Conservation (phyloP, 2,888 invertebrate species). For the Caenorhabditis sp. region DNA sequence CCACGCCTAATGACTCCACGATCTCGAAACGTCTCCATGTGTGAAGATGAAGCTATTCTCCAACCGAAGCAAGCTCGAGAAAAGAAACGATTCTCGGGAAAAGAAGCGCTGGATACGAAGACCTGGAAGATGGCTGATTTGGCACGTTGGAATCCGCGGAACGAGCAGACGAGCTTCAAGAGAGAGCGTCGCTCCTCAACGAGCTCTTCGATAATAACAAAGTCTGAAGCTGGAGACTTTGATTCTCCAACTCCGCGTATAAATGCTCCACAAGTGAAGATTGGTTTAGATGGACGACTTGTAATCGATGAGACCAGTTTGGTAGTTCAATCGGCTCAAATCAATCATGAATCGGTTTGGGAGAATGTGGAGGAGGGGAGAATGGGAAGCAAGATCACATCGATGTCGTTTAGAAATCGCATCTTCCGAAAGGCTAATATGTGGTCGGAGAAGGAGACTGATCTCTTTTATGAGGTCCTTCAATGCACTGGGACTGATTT, state of each 20-base stretch:
- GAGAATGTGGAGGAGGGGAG: slow-evolving; percentile 80
- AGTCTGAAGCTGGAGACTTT: slow-evolving; percentile 46
- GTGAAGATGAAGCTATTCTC: slow-evolving; percentile 61
- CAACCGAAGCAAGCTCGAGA: slow-evolving; percentile 46
- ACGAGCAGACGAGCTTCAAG: slow-evolving; percentile 72
- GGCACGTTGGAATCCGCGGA: slow-evolving; percentile 76
- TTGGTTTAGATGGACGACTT: slow-evolving; percentile 75
- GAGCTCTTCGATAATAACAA: slow-evolving; percentile 51
- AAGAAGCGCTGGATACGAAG: slow-evolving; percentile 72
- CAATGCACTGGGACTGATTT: slow-evolving; percentile 81
- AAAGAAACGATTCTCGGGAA: slow-evolving; percentile 64
- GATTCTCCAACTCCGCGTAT: slow-evolving; percentile 18
- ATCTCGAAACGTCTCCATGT: slow-evolving; percentile 63
- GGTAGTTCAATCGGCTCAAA: slow-evolving; percentile 68
- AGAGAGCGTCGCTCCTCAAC: slow-evolving; percentile 56
- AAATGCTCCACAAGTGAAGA: slow-evolving; percentile 74
- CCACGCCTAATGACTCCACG: slow-evolving; percentile 45
- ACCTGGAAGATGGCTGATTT: slow-evolving; percentile 77
- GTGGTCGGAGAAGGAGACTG: slow-evolving; percentile 78
- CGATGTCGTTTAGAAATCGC: slow-evolving; percentile 76
- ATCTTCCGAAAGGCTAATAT: slow-evolving; percentile 70
- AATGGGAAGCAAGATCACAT: slow-evolving; percentile 72
- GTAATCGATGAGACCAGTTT: slow-evolving; percentile 78
- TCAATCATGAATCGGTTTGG: slow-evolving; percentile 67
- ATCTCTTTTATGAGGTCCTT: slow-evolving; percentile 80